Evolutionary conservation across 1,140 invertebrate genomes (phyloP).

Genomic region (Drosophila arawakana): DNA sequence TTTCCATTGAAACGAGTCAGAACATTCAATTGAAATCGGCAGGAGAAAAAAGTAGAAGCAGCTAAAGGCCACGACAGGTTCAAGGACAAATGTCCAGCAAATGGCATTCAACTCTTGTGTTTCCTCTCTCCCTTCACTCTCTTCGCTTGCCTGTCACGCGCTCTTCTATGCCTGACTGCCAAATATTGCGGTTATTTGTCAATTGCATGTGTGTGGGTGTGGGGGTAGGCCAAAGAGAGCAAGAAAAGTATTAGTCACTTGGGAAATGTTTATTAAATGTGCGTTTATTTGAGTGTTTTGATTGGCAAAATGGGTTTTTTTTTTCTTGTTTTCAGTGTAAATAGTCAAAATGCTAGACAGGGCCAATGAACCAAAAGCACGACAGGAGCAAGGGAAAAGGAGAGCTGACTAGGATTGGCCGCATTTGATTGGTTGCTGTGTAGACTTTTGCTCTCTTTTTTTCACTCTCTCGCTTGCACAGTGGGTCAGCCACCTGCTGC

Average conservation of each 20-base stretch:
- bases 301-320: slow-evolving; percentile 13
- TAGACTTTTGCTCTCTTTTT: slow-evolving; percentile 1
- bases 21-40: slow-evolving; percentile 5
- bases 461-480: slow-evolving; percentile 15
- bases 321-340: slow-evolving; percentile 35
- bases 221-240: neutral
- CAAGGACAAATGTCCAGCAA: slow-evolving; percentile 54
- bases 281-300: neutral
- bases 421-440: slow-evolving; percentile 36
- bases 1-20: slow-evolving; percentile 1
- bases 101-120: slow-evolving; percentile 54
- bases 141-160: neutral
- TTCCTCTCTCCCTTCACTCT: slow-evolving; percentile 10
- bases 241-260: slow-evolving; percentile 45
- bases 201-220: neutral
- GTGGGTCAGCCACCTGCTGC: slow-evolving; percentile 50
- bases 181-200: slow-evolving; percentile 13
- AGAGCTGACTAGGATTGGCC: slow-evolving; percentile 13
- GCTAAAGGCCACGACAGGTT: slow-evolving; percentile 34
- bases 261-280: slow-evolving; percentile 39
- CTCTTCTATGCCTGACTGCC: neutral
- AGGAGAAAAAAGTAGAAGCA: neutral
- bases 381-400: neutral
- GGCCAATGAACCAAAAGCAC: slow-evolving; percentile 57
- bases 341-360: slow-evolving; percentile 48